phyloP scores from a whole-genome alignment of 1,140 invertebrate genomes.

The Camponotus floridanus region DNA sequence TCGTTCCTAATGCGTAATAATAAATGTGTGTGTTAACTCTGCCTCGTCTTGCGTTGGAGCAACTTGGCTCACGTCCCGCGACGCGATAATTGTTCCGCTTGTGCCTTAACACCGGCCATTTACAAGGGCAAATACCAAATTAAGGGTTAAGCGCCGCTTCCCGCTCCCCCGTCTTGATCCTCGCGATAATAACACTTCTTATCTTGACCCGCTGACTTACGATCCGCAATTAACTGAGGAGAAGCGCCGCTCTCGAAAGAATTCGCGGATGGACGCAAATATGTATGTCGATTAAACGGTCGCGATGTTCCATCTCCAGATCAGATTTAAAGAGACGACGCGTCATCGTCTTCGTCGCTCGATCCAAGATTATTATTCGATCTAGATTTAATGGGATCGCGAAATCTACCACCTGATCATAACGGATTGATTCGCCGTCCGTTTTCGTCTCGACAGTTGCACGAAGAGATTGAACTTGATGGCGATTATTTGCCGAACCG shows the following conservation, averaged over 20 bases:
- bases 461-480: conserved; percentile 67
- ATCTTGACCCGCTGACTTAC: conserved; percentile 51
- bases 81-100: conserved; percentile 56
- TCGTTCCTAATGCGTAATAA: conserved; percentile 56
- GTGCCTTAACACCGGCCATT: conserved; percentile 51
- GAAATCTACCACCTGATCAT: conserved; percentile 50
- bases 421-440: conserved; percentile 54
- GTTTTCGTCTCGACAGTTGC: conserved; percentile 65
- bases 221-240: background rate
- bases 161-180: background rate
- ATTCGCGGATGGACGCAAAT: conserved; percentile 46
- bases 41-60: background rate
- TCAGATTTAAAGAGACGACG: conserved; percentile 31
- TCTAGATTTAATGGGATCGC: conserved; percentile 74
- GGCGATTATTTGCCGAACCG: conserved; percentile 71
- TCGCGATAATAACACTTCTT: conserved; percentile 54
- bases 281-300: conserved; percentile 68
- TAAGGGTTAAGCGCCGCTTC: conserved; percentile 44
- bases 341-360: conserved; percentile 54
- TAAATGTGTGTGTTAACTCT: conserved; percentile 35
- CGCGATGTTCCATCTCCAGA: conserved; percentile 8
- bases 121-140: conserved; percentile 58
- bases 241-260: background rate
- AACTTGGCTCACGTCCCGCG: conserved; percentile 30
- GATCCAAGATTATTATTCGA: conserved; percentile 53